Evolutionary conservation across 2,113 vertebrate genomes (phyloP), one percentile per base, ranked within the genome.

Genomic region (Dasyurus viverrinus): DNA sequence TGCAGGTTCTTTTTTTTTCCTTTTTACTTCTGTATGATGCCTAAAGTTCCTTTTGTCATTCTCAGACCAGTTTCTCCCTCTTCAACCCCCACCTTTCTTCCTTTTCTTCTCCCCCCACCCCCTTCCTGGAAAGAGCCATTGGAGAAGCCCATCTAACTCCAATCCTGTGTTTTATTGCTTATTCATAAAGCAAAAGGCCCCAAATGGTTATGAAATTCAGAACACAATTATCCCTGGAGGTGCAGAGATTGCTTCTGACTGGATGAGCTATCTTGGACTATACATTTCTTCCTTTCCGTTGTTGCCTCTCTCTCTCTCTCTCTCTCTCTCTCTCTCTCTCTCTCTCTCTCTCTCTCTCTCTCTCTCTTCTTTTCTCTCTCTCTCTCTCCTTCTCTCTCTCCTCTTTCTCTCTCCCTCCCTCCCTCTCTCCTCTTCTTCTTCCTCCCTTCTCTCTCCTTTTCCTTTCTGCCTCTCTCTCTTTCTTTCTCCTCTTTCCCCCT

Each of bases 201-300:
- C 68, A 84, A 84, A 84, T 84, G 68, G 68, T 84, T 84, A 84
- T 84, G 68, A 84, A 84, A 84, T 84, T 84, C 68, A 84, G 68
- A 84, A 84, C 68, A 84, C 68, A 84, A 84, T 84, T 84, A 84
- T 84, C 68, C 68, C 68, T 84, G 68, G 68, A 84, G 36, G 68
- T 84, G n/a, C 68, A 84, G 68, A 84, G 68, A 84, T 84, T 42
- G 68, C 68, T 84, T 84, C 68, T 84, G 68, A 84, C 68, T 84
- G n/a, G 68, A 84, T 84, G 68, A 84, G 68, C 68, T 84, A 84
- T 84, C 68, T 84, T 84, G 68, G 36, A 84, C 68, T 84, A 84
- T 84, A 84, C 19, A 2, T 84, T 84, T 84, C 68, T 19, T 84
- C 68, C 68, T 36, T 84, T 84, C 36, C 6, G 30, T 68, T 68